Percentiles rank a stretch among this genome's conserved stretches.
Evolutionary conservation across 2,113 vertebrate species (phyloP).

Genomic region (Perognathus longimembris): DNA sequence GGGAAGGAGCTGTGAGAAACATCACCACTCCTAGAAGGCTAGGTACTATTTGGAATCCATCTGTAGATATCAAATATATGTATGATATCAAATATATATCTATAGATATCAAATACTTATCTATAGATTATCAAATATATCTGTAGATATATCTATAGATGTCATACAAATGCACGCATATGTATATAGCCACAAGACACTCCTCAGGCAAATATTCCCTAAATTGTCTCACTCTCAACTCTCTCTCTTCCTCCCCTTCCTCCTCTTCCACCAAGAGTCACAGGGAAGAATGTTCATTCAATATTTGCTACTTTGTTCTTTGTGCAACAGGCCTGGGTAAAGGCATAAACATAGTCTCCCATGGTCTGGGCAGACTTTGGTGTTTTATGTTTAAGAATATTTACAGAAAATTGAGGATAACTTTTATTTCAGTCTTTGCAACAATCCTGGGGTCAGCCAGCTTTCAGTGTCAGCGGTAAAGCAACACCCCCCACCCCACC

Average conservation of each 20-base stretch:
- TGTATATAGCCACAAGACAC: background rate
- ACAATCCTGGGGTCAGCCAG: background rate
- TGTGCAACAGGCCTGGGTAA: constrained; percentile 45
- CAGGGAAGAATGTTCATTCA: background rate
- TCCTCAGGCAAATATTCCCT: background rate
- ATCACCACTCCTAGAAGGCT: no score
- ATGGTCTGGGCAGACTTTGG: background rate
- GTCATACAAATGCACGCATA: background rate
- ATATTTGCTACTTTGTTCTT: constrained; percentile 68
- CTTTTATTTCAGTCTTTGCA: background rate
- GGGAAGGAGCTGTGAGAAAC: background rate
- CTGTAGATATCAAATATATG: no score
- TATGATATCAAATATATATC: no score
- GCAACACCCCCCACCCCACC: background rate
- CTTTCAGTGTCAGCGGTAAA: background rate
- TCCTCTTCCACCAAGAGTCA: background rate
- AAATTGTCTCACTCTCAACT: background rate
- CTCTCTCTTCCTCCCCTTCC: background rate
- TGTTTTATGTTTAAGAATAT: background rate
- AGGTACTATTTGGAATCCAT: no score
- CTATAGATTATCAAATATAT: no score
- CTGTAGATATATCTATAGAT: no score
- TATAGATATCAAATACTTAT: no score
- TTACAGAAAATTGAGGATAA: background rate
- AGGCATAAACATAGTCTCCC: constrained; percentile 35